Conservation (phyloP, 2,113 vertebrate species). For the Grammomys surdaster region DNA sequence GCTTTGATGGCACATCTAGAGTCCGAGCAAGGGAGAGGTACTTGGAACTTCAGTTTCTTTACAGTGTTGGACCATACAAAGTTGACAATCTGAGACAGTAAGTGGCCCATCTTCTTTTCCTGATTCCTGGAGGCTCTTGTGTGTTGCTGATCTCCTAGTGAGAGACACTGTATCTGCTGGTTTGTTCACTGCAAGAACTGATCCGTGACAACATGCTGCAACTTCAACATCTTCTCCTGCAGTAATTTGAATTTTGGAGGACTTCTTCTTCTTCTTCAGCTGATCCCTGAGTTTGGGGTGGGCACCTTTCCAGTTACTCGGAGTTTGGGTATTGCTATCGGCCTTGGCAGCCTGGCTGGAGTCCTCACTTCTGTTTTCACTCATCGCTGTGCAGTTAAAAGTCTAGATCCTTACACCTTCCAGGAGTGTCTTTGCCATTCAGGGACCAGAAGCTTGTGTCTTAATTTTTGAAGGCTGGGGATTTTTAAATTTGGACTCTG, state of each 20-base stretch:
- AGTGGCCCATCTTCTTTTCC: no score
- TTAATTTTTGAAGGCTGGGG: background rate
- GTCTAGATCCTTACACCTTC: no score
- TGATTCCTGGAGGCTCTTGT: no score
- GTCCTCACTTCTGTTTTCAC: constrained; percentile 54
- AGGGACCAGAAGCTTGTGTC: background rate
- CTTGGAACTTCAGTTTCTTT: no score
- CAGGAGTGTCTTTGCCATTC: no score
- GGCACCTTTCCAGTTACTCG: constrained; percentile 70
- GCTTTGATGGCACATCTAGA: background rate
- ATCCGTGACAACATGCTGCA: constrained; percentile 90
- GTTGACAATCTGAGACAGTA: no score
- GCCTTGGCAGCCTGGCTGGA: constrained; percentile 88
- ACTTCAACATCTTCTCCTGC: constrained; percentile 12
- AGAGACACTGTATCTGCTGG: constrained; percentile 80
- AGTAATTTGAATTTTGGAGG: constrained; percentile 85
- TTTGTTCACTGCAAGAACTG: constrained; percentile 90
- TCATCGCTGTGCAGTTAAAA: no score
- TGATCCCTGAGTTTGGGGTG: constrained; percentile 77
- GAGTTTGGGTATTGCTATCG: constrained; percentile 61
- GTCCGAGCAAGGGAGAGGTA: no score
- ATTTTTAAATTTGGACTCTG: background rate
- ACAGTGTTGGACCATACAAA: no score
- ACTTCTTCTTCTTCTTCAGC: constrained; percentile 71
- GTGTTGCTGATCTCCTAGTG: no score